Conservation (phyloP, 2,113 vertebrate species). For the Nicator chloris region DNA sequence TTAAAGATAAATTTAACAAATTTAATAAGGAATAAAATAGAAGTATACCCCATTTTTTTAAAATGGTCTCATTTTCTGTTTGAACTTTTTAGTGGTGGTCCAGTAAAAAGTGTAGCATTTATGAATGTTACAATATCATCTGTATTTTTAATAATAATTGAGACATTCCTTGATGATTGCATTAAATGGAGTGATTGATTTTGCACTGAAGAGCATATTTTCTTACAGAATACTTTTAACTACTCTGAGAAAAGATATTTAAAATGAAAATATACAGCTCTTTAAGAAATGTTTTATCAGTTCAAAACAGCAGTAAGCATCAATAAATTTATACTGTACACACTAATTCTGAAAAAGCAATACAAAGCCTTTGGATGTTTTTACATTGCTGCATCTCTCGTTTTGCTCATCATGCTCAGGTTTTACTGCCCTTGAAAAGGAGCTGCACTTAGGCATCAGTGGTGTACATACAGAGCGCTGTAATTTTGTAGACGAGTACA, state of each 20-base stretch:
- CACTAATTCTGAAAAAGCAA: conserved; percentile 15
- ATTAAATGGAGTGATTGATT: conserved; percentile 30
- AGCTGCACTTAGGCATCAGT: not conserved
- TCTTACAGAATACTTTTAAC: not conserved
- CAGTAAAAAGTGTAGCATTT: not conserved
- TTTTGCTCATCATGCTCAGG: not conserved
- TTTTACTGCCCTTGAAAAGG: conserved; percentile 39
- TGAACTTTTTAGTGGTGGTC: not conserved
- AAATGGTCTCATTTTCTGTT: not conserved
- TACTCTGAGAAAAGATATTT: not conserved
- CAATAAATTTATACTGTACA: conserved; percentile 32
- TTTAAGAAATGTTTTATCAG: conserved; percentile 40
- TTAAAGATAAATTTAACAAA: not conserved
- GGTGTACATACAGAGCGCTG: not conserved
- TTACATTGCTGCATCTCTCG: not conserved
- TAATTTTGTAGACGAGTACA: conserved; percentile 12
- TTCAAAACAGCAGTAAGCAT: conserved; percentile 15
- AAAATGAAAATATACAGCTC: not conserved
- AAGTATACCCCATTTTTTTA: not conserved
- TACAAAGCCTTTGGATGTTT: conserved; percentile 8
- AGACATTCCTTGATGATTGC: not conserved
- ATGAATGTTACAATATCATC: conserved; percentile 20
- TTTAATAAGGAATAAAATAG: not conserved
- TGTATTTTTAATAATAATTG: conserved; percentile 17
- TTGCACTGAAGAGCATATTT: not conserved